These are phyloP conservation scores for Peucedramus taeniatus DNA, from an alignment of 2,113 vertebrate species.

Conservation along the genomic window DNA sequence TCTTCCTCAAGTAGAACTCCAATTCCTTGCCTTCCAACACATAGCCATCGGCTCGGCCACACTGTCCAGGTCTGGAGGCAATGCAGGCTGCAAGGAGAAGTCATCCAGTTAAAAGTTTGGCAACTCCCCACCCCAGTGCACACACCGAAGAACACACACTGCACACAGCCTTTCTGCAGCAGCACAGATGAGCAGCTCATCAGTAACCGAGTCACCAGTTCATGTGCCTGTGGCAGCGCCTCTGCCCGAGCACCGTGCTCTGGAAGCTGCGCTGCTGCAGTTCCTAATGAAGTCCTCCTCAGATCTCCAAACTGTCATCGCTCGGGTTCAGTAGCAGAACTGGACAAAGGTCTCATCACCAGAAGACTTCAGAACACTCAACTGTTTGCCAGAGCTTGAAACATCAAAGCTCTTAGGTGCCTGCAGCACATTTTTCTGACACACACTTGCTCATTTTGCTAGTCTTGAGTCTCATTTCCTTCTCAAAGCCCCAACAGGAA, in stretches of 20 bases:
- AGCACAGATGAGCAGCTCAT: fast-evolving
- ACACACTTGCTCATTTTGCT: not conserved
- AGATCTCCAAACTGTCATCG: slow-evolving; percentile 72
- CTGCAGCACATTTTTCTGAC: not conserved
- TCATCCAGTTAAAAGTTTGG: not conserved
- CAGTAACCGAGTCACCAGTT: not conserved
- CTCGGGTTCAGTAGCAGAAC: slow-evolving; percentile 84
- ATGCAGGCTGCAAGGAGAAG: slow-evolving; percentile 84
- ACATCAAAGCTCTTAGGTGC: not conserved
- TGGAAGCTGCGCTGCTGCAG: not conserved
- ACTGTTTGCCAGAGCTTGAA: not conserved
- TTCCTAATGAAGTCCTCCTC: slow-evolving; percentile 65
- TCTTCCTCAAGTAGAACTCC: slow-evolving; percentile 98
- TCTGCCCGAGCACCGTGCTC: fast-evolving
- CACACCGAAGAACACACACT: not conserved
- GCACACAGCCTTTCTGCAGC: not conserved
- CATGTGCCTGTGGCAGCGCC: fast-evolving
- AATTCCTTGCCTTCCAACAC: slow-evolving; percentile 95
- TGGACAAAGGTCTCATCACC: slow-evolving; percentile 82
- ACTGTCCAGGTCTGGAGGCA: slow-evolving; percentile 94
- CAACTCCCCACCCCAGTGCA: not conserved
- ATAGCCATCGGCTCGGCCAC: slow-evolving; percentile 94
- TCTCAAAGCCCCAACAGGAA: not conserved
- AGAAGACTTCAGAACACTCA: slow-evolving; percentile 49
- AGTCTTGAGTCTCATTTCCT: not conserved